Evolutionary conservation across 2,797 vertebrate species (phyloP).

Genomic region (Odontamblyopus lacepedii): DNA sequence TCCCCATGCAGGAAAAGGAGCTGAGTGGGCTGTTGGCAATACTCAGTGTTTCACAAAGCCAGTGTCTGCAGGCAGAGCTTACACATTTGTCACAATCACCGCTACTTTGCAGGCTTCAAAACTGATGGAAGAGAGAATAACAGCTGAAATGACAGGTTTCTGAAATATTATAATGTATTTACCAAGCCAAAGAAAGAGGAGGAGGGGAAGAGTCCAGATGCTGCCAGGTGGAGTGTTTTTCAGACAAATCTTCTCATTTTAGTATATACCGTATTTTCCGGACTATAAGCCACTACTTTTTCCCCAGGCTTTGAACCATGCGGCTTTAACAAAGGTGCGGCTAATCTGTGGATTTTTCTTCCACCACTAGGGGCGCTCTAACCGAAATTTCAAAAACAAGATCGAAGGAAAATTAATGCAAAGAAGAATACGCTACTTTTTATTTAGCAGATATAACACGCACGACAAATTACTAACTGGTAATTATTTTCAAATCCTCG

Average conservation of each 20-base stretch:
- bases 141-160: slow-evolving; percentile 8
- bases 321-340: too few relatives aligned
- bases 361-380: too few relatives aligned
- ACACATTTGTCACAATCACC: slow-evolving; percentile 22
- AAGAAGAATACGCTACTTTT: too few relatives aligned
- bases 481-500: too few relatives aligned
- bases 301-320: too few relatives aligned
- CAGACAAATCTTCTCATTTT: not conserved
- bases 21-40: slow-evolving; percentile 41
- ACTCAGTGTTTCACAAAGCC: slow-evolving; percentile 18
- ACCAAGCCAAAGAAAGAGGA: not conserved
- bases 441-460: too few relatives aligned
- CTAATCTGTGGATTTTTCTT: too few relatives aligned
- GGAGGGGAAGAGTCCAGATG: not conserved
- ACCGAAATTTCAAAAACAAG: too few relatives aligned
- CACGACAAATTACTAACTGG: too few relatives aligned
- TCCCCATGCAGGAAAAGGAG: slow-evolving; percentile 44
- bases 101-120: slow-evolving; percentile 16
- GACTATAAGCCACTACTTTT: too few relatives aligned
- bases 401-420: too few relatives aligned
- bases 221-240: not conserved
- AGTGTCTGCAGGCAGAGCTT: slow-evolving; percentile 8
- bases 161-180: slow-evolving; percentile 3
- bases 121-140: slow-evolving; percentile 10
- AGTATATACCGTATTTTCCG: not conserved